A percentile compares a stretch with the other conserved stretches of the same genome.
Evolutionary conservation across 2,888 invertebrate genomes (phyloP).

Genomic region (Blomia tropicalis): DNA sequence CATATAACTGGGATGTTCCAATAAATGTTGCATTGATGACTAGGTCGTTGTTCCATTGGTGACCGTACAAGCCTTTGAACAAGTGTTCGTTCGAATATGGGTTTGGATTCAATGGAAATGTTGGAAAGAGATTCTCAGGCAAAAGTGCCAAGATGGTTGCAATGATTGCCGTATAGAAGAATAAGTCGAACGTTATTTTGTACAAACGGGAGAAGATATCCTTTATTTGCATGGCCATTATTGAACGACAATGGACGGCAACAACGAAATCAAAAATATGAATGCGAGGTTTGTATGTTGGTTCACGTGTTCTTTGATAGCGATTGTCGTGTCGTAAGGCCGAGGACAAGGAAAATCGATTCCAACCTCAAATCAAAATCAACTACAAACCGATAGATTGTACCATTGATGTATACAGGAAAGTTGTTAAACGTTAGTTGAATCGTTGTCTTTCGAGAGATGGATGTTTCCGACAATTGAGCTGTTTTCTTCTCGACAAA

Average conservation of each 20-base stretch:
- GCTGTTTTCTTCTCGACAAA: neutral
- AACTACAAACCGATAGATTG: no score
- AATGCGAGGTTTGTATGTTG: no score
- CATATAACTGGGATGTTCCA: constrained; percentile 14
- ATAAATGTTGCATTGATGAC: constrained; percentile 19
- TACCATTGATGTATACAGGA: no score
- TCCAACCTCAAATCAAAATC: no score
- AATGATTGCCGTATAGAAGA: constrained; percentile 9
- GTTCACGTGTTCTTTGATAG: no score
- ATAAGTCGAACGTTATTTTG: constrained; percentile 11
- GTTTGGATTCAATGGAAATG: constrained; percentile 18
- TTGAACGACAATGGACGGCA: neutral
- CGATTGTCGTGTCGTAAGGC: no score
- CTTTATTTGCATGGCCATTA: constrained; percentile 21
- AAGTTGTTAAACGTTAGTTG: no score
- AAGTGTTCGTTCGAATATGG: constrained; percentile 17
- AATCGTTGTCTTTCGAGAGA: no score
- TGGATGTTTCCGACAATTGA: neutral
- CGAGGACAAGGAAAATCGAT: no score
- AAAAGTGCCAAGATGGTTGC: constrained; percentile 13
- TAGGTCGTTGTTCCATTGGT: constrained; percentile 24
- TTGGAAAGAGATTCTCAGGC: constrained; percentile 20
- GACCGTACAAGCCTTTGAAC: neutral
- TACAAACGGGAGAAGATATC: constrained; percentile 15
- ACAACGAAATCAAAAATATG: no score